These are phyloP conservation scores for Pseudopleuronectes americanus DNA, from an alignment of 2,797 vertebrate species.

Conservation along the genomic window DNA sequence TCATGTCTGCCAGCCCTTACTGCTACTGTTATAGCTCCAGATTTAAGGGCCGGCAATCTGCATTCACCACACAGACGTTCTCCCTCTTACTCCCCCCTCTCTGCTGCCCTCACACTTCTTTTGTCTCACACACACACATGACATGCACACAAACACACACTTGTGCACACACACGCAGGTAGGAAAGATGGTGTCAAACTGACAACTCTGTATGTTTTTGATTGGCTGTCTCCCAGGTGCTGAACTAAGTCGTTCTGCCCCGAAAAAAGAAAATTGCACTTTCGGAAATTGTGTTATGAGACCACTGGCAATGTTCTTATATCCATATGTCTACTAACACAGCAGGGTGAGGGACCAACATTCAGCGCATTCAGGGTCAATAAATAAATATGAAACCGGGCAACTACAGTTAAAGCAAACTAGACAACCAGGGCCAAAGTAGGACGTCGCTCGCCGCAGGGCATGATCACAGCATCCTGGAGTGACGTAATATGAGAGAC, in stretches of 20 bases:
- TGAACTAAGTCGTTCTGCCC: constrained; percentile 77
- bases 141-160: constrained; percentile 33
- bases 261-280: constrained; percentile 76
- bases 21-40: constrained; percentile 75
- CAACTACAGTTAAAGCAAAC: constrained; percentile 39
- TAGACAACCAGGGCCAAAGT: constrained; percentile 45
- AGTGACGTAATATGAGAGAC: constrained; percentile 55
- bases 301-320: constrained; percentile 11
- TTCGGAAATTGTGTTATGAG: constrained; percentile 39
- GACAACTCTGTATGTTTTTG: constrained; percentile 86
- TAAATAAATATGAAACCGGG: constrained; percentile 26
- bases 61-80: constrained; percentile 68
- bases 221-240: constrained; percentile 87
- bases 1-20: constrained; percentile 77
- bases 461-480: constrained; percentile 52
- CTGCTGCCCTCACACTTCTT: constrained; percentile 35
- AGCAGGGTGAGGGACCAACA: background rate
- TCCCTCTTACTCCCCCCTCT: constrained; percentile 18
- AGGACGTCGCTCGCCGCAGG: constrained; percentile 48
- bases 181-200: constrained; percentile 85
- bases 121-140: constrained; percentile 36
- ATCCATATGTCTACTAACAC: constrained; percentile 17
- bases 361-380: constrained; percentile 27
- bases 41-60: constrained; percentile 69
- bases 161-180: constrained; percentile 34